Conservation (phyloP, 2,113 vertebrate species). For the Paramormyrops kingsleyae region DNA sequence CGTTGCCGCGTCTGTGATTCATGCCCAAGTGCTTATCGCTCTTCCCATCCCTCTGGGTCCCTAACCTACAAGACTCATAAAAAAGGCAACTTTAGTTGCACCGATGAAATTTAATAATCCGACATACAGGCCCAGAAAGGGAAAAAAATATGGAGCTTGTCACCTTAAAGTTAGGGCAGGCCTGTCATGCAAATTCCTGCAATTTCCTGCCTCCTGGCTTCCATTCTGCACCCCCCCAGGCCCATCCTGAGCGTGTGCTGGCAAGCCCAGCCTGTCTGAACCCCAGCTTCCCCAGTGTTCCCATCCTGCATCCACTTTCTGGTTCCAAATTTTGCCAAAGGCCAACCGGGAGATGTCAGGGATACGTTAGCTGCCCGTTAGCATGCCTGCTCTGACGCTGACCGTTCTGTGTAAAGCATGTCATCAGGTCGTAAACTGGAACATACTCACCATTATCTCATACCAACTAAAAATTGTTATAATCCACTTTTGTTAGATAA, state of each 20-base stretch:
- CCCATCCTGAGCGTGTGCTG: not conserved
- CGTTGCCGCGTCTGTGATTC: not conserved
- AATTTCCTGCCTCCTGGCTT: not conserved
- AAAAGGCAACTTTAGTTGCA: not conserved
- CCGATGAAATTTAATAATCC: slow-evolving; percentile 9
- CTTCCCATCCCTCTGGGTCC: not conserved
- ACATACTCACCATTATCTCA: not conserved
- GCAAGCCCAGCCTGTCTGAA: not conserved
- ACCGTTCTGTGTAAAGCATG: not conserved
- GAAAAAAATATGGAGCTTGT: slow-evolving; percentile 14
- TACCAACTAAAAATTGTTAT: not conserved
- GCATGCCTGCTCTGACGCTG: not conserved
- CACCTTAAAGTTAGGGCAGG: not conserved
- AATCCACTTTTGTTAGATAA: not conserved
- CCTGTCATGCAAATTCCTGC: not conserved
- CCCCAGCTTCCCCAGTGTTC: not conserved
- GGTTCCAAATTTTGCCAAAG: not conserved
- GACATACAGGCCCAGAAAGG: not conserved
- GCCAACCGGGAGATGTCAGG: not conserved
- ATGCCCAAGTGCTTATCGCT: not conserved
- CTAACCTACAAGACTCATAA: slow-evolving; percentile 7
- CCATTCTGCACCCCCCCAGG: not conserved
- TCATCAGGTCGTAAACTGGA: not conserved
- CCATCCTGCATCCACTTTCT: not conserved
- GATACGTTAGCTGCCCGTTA: not conserved